Base-by-base conservation (phyloP, 2,888 invertebrate genomes). In the Labia minor region DNA sequence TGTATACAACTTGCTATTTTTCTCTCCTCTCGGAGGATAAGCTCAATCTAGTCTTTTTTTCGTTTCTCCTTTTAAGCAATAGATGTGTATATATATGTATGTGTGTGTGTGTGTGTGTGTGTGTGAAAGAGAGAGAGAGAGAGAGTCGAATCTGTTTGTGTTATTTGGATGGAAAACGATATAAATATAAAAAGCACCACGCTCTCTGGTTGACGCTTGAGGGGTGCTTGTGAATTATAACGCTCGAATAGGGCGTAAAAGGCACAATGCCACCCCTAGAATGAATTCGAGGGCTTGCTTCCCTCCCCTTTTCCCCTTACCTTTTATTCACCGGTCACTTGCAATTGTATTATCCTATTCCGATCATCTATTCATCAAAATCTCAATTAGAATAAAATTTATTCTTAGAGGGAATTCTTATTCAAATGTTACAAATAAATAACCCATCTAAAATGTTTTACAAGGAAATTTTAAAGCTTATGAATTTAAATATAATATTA, bases 1-100 rank as follows among this genome's bases (percentile, higher is more conserved):
- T 49, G 49, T 49, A 49, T 49, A 49, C 49, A 49, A 49, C 49
- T 49, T 49, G 49, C 49, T 49, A 49, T 49, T 49, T 49, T 49
- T 49, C 49, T 49, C 49, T 49, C n/a, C 49, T 49, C 49, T 4
- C 8, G 16, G 16, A 14, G 16, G 49, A 4, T 49, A 49, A 49
- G 49, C 49, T 16, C 49, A 49, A 49, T n/a, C 49, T 49, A 14
- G 49, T n/a, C 49, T 49, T 49, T 14, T 49, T 33, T 33, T 33
- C 33, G 49, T 14, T 8, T 49, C 49, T 49, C 16, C n/a, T 49
- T 49, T 14, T 49, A n/a, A 26, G 26, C 49, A n/a, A n/a, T n/a
- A n/a, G n/a, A n/a, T n/a, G n/a, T n/a, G n/a, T n/a, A n/a, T n/a
- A n/a, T n/a, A n/a, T 49, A 4, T 49, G 2, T 49, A 4, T 49